Evolutionary conservation across 2,888 invertebrate species (phyloP).

Genomic region (Coenonympha arcania): DNA sequence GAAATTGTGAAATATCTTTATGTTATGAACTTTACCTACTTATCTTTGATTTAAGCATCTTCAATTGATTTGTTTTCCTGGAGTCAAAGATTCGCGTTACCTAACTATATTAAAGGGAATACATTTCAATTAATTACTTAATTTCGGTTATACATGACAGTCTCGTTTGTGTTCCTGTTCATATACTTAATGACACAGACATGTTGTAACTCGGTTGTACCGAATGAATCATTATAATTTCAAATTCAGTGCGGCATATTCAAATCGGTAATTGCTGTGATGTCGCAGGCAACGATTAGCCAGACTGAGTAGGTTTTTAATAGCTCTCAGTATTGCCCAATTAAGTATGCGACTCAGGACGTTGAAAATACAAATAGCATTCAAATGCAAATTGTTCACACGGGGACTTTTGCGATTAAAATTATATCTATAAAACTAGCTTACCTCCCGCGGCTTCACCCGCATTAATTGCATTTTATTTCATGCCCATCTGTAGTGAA

Average conservation of each 20-base stretch:
- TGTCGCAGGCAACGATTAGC: conserved; percentile 32
- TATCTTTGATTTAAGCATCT: too few relatives aligned
- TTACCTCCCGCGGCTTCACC: too few relatives aligned
- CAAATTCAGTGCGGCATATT: conserved; percentile 52
- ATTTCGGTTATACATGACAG: background rate
- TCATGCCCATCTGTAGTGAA: too few relatives aligned
- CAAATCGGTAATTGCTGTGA: conserved; percentile 54
- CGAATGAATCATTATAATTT: conserved; percentile 45
- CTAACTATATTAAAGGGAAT: background rate
- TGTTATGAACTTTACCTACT: too few relatives aligned
- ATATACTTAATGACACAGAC: conserved; percentile 1
- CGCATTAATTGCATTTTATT: too few relatives aligned
- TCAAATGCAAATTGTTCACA: too few relatives aligned
- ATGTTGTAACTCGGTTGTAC: conserved; percentile 1
- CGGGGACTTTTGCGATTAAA: too few relatives aligned
- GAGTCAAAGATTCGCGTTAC: background rate
- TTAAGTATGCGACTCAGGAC: conserved; percentile 23
- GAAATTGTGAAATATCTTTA: too few relatives aligned
- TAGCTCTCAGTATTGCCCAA: conserved; percentile 34
- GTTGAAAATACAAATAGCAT: background rate
- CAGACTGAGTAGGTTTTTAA: conserved; percentile 24
- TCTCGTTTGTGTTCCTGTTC: conserved; percentile 2
- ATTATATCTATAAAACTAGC: too few relatives aligned
- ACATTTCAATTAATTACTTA: conserved; percentile 8
- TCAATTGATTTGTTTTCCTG: too few relatives aligned